Conservation (phyloP, 2,888 invertebrate genomes). For the Athripsodes cinereus region DNA sequence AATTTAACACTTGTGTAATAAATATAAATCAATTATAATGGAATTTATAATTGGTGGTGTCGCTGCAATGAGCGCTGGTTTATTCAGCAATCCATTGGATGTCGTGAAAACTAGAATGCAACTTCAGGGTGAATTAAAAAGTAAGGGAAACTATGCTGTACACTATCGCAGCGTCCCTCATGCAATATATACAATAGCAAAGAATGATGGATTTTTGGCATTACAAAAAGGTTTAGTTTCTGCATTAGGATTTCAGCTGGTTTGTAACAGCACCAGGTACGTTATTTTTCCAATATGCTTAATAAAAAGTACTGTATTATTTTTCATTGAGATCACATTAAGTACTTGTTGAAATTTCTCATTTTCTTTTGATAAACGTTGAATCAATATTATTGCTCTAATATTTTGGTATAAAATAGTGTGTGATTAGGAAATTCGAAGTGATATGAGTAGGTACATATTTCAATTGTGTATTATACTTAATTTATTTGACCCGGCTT, state of each 20-base stretch:
- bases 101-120: conserved; percentile 68
- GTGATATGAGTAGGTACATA: too few species aligned
- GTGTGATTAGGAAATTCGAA: too few species aligned
- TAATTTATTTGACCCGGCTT: too few species aligned
- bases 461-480: too few species aligned
- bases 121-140: conserved; percentile 58
- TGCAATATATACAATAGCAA: conserved; percentile 56
- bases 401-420: too few species aligned
- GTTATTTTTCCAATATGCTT: neutral
- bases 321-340: too few species aligned
- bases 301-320: too few species aligned
- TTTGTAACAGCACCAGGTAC: conserved; percentile 24
- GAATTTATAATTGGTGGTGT: conserved; percentile 57
- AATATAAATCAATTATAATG: conserved; percentile 28
- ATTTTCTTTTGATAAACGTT: too few species aligned
- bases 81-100: conserved; percentile 64
- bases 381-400: too few species aligned
- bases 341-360: too few species aligned
- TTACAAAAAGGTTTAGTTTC: conserved; percentile 59
- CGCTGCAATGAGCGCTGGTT: conserved; percentile 57
- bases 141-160: conserved; percentile 52
- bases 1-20: too few species aligned
- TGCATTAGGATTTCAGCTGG: conserved; percentile 61
- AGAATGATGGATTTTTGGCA: conserved; percentile 59
- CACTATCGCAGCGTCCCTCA: conserved; percentile 60